Evolutionary conservation across 2,797 vertebrate genomes (phyloP), one percentile per base, ranked within the genome.

Genomic region (Bradypodion ventrale): DNA sequence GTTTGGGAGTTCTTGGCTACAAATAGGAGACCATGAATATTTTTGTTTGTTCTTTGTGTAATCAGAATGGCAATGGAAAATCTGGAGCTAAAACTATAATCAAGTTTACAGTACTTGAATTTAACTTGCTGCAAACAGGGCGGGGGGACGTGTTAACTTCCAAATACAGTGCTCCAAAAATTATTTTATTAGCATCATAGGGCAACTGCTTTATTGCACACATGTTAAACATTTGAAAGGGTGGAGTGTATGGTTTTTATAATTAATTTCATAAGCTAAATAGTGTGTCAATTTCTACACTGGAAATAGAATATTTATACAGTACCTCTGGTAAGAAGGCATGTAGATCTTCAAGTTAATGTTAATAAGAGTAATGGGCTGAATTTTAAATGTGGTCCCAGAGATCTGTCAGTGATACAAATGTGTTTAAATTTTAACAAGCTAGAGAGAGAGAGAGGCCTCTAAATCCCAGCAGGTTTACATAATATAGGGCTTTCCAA

Each of bases 11-110:
- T 88, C 75, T 91, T 93, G 93, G 92, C 89, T 93, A 92, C 92
- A 91, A 92, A 91, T 89, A 92, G 91, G 93, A 91, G 56, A 86
- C 86, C 93, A 88, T 95, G 91, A 93, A 88, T 87, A 81, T 92
- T 88, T 84, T 59, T 89, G 92, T 93, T 89, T 93, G 93, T 90
- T 91, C 90, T 90, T 78, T 91, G 80, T 91, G 88, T 94, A 76
- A 78, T 87, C 93, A 93, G 96, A 96, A 95, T 93, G 94, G 95
- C 94, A 88, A 95, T 94, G 94, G 88, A 91, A 94, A 91, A 85
- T 90, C 27, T 78, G 92, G 91, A 79, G 81, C 75, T 87, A 49
- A 89, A 76, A 52, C 78, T 81, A 83, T 81, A 86, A 52, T 23
- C 69, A 89, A 84, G 89, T 80, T 79, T 84, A 86, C 62, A 65